A percentile compares a stretch with the other conserved stretches of the same genome.
phyloP scores from a whole-genome alignment of 2,113 vertebrate genomes.

The Conger conger region DNA sequence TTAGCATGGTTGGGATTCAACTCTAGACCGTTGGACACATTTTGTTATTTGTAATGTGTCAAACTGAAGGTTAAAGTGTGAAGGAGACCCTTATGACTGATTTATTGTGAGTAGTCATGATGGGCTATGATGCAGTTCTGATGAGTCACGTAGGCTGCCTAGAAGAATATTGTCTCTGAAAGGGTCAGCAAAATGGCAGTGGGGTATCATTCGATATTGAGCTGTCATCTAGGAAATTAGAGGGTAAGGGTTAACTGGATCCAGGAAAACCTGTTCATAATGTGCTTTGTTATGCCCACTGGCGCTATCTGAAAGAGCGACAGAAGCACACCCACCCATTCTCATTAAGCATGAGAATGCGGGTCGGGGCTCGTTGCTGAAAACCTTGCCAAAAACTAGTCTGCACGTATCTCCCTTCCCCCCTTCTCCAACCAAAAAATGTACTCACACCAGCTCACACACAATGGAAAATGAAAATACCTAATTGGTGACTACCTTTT shows the following conservation, averaged over 20 bases:
- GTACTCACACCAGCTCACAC: conserved; percentile 14
- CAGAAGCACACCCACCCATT: conserved; percentile 52
- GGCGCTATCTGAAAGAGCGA: conserved; percentile 48
- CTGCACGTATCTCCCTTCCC: neutral
- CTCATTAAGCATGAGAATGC: conserved; percentile 50
- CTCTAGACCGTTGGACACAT: too few species aligned
- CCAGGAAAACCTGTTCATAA: conserved; percentile 39
- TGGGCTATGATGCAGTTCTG: neutral
- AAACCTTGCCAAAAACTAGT: conserved; percentile 40
- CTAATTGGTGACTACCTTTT: neutral
- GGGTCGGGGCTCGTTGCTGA: conserved; percentile 56
- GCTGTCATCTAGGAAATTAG: conserved; percentile 3
- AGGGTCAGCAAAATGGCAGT: neutral
- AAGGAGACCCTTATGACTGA: neutral
- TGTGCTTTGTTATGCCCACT: conserved; percentile 11
- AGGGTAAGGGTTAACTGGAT: conserved; percentile 38
- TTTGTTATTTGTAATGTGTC: neutral
- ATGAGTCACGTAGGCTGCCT: neutral
- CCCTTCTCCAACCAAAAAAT: conserved; percentile 29
- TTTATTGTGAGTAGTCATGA: neutral
- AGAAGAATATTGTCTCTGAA: neutral
- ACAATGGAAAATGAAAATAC: conserved; percentile 7
- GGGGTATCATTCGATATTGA: neutral
- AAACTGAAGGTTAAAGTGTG: neutral
- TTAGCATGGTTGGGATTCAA: neutral